Conservation (phyloP, 2,113 vertebrate species). For the Zapus hudsonius region DNA sequence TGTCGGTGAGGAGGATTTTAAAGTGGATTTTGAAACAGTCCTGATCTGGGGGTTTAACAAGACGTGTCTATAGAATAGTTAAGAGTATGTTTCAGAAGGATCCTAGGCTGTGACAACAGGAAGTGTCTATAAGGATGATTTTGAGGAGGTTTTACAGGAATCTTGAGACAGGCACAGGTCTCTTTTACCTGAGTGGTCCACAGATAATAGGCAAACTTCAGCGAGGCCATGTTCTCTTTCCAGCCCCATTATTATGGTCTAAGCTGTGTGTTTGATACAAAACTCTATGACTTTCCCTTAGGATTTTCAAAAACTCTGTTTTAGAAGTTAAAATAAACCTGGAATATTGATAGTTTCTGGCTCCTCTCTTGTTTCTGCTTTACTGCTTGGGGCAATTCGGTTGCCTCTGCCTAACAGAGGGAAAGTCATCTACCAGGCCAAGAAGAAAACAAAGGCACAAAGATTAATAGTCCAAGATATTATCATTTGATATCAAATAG, state of each 20-base stretch:
- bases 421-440: slow-evolving; percentile 39
- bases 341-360: background rate
- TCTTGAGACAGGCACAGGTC: background rate
- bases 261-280: background rate
- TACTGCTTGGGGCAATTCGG: slow-evolving; percentile 7
- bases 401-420: background rate
- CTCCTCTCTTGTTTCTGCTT: background rate
- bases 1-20: background rate
- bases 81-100: background rate
- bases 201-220: background rate
- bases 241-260: background rate
- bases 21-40: background rate
- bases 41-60: too few species aligned
- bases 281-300: background rate
- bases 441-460: slow-evolving; percentile 53
- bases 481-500: slow-evolving; percentile 46
- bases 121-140: background rate
- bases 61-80: background rate
- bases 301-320: background rate
- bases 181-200: background rate
- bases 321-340: background rate
- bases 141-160: background rate
- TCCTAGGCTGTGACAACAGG: background rate
- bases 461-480: slow-evolving; percentile 57
- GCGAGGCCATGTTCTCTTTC: background rate